Evolutionary conservation across 1,140 invertebrate species (phyloP).

Genomic region (silkworm (Bombyx mori)): DNA sequence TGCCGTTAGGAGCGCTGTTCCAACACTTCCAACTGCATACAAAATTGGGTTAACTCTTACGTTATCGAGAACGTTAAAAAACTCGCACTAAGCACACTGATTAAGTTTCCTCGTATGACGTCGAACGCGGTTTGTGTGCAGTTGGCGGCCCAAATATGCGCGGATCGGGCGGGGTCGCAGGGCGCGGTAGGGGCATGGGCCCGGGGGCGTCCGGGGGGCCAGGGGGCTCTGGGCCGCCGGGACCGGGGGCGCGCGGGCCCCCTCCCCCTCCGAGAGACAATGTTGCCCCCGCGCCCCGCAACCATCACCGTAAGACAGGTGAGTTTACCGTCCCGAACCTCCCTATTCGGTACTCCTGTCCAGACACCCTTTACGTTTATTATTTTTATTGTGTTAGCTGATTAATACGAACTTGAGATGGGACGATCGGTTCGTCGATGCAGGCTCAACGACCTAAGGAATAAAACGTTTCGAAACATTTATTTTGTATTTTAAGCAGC

Average conservation of each 20-base stretch:
- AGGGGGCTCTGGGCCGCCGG: conserved; percentile 78
- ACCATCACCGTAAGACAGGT: conserved; percentile 62
- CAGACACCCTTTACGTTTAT: conserved; percentile 9
- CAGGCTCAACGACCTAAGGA: too few relatives aligned
- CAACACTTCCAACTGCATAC: too few relatives aligned
- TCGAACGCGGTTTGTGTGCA: background rate
- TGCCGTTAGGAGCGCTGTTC: too few relatives aligned
- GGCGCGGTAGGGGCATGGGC: conserved; percentile 78
- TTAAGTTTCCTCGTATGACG: too few relatives aligned
- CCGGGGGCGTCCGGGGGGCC: conserved; percentile 62
- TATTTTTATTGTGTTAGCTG: conserved; percentile 7
- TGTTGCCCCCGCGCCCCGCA: conserved; percentile 55
- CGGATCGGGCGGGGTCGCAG: conserved; percentile 76
- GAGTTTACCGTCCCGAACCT: conserved; percentile 12
- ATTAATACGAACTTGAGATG: conserved; percentile 2
- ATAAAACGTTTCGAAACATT: too few relatives aligned
- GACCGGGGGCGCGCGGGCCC: conserved; percentile 83
- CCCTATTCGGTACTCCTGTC: conserved; percentile 24
- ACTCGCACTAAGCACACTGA: too few relatives aligned
- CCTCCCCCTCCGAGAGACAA: conserved; percentile 84
- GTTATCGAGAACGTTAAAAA: too few relatives aligned
- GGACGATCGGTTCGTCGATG: conserved; percentile 1
- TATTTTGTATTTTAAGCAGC: too few relatives aligned
- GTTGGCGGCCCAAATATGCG: conserved; percentile 24
- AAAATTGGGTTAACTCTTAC: too few relatives aligned